Percentiles rank a stretch among this genome's conserved stretches.
Evolutionary conservation across 2,888 invertebrate genomes (phyloP).

Genomic region (Bursaphelenchus okinawaensis): DNA sequence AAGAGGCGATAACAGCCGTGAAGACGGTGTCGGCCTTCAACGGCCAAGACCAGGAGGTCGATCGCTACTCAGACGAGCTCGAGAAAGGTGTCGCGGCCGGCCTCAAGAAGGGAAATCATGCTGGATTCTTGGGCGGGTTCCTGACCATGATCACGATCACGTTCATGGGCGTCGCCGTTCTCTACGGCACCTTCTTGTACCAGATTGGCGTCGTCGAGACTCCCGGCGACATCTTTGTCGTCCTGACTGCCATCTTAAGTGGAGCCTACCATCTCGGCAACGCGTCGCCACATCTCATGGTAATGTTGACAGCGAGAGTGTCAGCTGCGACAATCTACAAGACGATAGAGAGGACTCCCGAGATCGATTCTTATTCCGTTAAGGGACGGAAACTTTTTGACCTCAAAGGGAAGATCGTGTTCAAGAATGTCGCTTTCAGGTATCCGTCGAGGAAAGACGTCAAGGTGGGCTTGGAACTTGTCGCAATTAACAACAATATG

Average conservation of each 20-base stretch:
- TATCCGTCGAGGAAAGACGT: conserved; percentile 38
- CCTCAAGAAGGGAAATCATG: conserved; percentile 20
- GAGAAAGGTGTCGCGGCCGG: conserved; percentile 21
- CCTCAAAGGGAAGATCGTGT: conserved; percentile 31
- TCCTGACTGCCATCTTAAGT: conserved; percentile 24
- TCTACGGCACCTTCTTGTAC: conserved; percentile 27
- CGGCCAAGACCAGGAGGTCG: conserved; percentile 26
- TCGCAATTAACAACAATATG: not conserved
- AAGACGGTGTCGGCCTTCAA: conserved; percentile 28
- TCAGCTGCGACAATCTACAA: conserved; percentile 47
- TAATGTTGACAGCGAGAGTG: conserved; percentile 45
- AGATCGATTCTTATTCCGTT: conserved; percentile 40
- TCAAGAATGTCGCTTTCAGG: conserved; percentile 44
- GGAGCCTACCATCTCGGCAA: conserved; percentile 44
- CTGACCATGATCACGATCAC: conserved; percentile 18
- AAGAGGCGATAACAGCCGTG: conserved; percentile 21
- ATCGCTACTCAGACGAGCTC: conserved; percentile 19
- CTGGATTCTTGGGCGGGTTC: conserved; percentile 15
- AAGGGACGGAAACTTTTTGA: conserved; percentile 29
- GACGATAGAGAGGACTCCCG: conserved; percentile 41
- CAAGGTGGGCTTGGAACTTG: conserved; percentile 17
- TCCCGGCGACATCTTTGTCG: conserved; percentile 29
- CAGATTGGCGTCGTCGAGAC: conserved; percentile 15
- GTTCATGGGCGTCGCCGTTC: conserved; percentile 22
- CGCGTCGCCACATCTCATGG: conserved; percentile 48